phyloP scores from a whole-genome alignment of 2,113 vertebrate species.

The Gasterosteus aculeatus region DNA sequence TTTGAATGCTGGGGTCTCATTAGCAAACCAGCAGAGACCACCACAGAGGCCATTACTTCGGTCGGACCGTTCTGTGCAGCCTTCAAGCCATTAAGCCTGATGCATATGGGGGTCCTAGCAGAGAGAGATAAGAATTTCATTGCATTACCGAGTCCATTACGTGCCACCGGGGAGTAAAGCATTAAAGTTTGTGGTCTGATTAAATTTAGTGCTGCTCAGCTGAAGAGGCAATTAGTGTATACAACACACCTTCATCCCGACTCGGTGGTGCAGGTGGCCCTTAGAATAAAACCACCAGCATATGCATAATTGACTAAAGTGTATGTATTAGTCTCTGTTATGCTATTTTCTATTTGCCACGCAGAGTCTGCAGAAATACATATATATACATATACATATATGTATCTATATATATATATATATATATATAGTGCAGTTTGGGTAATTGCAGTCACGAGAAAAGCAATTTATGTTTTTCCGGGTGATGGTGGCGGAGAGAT shows the following conservation, averaged over 20 bases:
- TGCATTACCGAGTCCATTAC: conserved; percentile 79
- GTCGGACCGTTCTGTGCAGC: conserved; percentile 53
- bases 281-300: conserved; percentile 59
- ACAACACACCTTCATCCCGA: conserved; percentile 56
- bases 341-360: conserved; percentile 46
- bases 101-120: conserved; percentile 69
- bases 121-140: conserved; percentile 77
- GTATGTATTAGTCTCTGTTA: conserved; percentile 57
- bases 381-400: conserved; percentile 29
- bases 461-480: conserved; percentile 57
- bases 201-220: conserved; percentile 74
- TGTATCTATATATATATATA: conserved; percentile 4
- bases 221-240: conserved; percentile 77
- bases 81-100: conserved; percentile 73
- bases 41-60: conserved; percentile 72
- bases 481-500: conserved; percentile 39
- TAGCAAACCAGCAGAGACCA: conserved; percentile 71
- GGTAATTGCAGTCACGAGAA: conserved; percentile 58
- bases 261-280: conserved; percentile 64
- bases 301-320: conserved; percentile 64
- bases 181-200: conserved; percentile 81
- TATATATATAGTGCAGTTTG: conserved; percentile 17
- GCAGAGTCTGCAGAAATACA: conserved; percentile 18
- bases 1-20: conserved; percentile 70
- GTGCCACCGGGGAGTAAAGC: conserved; percentile 64